These are phyloP conservation scores for Spilosoma lubricipeda DNA, from an alignment of 2,888 invertebrate species.

Conservation along the genomic window DNA sequence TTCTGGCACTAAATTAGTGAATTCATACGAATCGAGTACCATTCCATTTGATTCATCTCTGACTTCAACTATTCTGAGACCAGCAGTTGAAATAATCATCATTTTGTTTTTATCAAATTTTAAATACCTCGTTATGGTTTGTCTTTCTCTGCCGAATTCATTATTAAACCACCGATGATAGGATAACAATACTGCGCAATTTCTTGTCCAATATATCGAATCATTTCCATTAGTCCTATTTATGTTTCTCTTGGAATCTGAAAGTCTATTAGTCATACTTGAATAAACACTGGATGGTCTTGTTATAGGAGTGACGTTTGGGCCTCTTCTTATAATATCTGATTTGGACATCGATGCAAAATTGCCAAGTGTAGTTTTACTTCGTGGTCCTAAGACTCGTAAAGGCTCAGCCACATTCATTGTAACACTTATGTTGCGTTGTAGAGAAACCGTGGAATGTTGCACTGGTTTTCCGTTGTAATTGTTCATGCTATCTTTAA, in stretches of 20 bases:
- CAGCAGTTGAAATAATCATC: slow-evolving; percentile 87
- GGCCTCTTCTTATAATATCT: slow-evolving; percentile 79
- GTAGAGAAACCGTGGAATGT: slow-evolving; percentile 87
- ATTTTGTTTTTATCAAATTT: slow-evolving; percentile 86
- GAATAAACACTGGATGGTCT: slow-evolving; percentile 83
- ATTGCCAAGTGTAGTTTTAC: slow-evolving; percentile 84
- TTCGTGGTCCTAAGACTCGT: slow-evolving; percentile 81
- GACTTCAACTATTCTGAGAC: slow-evolving; percentile 89
- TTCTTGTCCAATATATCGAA: slow-evolving; percentile 87
- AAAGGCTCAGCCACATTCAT: slow-evolving; percentile 87
- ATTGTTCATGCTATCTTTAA: slow-evolving; percentile 86
- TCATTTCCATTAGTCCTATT: slow-evolving; percentile 81
- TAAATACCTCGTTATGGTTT: slow-evolving; percentile 82
- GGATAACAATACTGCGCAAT: slow-evolving; percentile 88
- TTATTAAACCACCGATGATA: slow-evolving; percentile 88
- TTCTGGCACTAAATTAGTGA: slow-evolving; percentile 85
- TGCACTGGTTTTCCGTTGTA: slow-evolving; percentile 87
- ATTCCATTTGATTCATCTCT: slow-evolving; percentile 87
- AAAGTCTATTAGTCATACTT: slow-evolving; percentile 77
- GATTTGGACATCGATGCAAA: slow-evolving; percentile 81
- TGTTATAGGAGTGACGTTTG: slow-evolving; percentile 84
- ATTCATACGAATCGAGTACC: slow-evolving; percentile 88
- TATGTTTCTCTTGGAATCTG: slow-evolving; percentile 79
- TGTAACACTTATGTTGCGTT: slow-evolving; percentile 87
- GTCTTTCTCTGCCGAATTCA: slow-evolving; percentile 84